These are phyloP conservation scores for Stomorhina lunata DNA, from an alignment of 2,888 invertebrate genomes.

Conservation along the genomic window DNA sequence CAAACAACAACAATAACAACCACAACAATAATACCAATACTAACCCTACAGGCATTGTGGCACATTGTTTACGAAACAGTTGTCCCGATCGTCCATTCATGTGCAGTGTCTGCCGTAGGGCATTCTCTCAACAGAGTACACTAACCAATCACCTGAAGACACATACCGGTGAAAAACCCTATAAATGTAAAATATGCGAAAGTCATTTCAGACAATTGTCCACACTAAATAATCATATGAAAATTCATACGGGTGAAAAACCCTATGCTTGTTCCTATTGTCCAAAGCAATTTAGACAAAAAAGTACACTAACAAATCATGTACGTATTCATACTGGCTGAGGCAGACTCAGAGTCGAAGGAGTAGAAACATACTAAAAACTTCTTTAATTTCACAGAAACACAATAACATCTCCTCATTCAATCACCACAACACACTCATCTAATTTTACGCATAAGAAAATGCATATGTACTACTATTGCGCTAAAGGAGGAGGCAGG, in stretches of 20 bases:
- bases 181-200: slow-evolving; percentile 77
- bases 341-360: slow-evolving; percentile 44
- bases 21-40: slow-evolving; percentile 67
- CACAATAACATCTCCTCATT: slow-evolving; percentile 52
- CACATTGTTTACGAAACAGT: slow-evolving; percentile 66
- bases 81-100: slow-evolving; percentile 76
- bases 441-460: slow-evolving; percentile 33
- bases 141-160: slow-evolving; percentile 77
- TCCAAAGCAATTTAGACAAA: slow-evolving; percentile 77
- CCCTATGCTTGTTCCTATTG: slow-evolving; percentile 78
- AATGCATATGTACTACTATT: slow-evolving; percentile 14
- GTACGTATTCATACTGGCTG: slow-evolving; percentile 76
- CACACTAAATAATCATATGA: slow-evolving; percentile 77
- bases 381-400: slow-evolving; percentile 57
- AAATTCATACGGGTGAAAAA: slow-evolving; percentile 77
- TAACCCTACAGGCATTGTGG: slow-evolving; percentile 67
- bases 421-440: slow-evolving; percentile 41
- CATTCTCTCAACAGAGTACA: slow-evolving; percentile 77
- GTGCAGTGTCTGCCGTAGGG: slow-evolving; percentile 75
- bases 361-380: slow-evolving; percentile 56
- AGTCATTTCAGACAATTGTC: slow-evolving; percentile 76
- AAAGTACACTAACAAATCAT: slow-evolving; percentile 76
- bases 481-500: slow-evolving; percentile 24
- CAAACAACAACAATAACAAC: slow-evolving; percentile 68
- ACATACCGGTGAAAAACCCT: slow-evolving; percentile 77